Conservation (phyloP, 2,888 invertebrate species). For the Eupithecia abbreviata region DNA sequence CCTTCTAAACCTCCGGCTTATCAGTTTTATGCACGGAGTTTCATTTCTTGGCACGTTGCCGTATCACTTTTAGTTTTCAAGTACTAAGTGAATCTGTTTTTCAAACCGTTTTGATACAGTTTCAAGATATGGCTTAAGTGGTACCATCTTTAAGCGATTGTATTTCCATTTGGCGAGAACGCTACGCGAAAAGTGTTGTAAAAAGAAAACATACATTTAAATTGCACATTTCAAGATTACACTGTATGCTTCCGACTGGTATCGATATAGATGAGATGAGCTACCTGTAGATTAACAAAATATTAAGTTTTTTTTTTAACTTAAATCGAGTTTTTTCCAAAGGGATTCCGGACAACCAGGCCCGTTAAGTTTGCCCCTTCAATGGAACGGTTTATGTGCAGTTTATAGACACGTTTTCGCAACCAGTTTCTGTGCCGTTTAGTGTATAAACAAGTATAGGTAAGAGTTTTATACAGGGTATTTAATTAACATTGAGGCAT, state of each 20-base stretch:
- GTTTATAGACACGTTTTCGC: constrained; percentile 23
- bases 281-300: no score
- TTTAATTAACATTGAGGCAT: background rate
- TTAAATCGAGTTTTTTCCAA: no score
- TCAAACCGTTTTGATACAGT: constrained; percentile 4
- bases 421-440: constrained; percentile 24
- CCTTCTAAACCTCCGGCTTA: constrained; percentile 7
- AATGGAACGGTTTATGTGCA: constrained; percentile 19
- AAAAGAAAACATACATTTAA: background rate
- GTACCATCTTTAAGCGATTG: background rate
- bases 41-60: constrained; percentile 30
- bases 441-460: constrained; percentile 11
- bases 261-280: no score
- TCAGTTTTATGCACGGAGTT: constrained; percentile 12
- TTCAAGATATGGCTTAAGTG: constrained; percentile 1
- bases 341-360: no score
- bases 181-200: background rate
- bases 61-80: constrained; percentile 16
- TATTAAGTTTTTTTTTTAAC: no score
- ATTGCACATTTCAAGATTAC: background rate
- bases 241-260: no score
- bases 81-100: constrained; percentile 19
- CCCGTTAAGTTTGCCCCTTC: no score
- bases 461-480: constrained; percentile 11
- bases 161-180: background rate